Evolutionary conservation across 2,888 invertebrate genomes (phyloP).

Genomic region (Acleris laterana): DNA sequence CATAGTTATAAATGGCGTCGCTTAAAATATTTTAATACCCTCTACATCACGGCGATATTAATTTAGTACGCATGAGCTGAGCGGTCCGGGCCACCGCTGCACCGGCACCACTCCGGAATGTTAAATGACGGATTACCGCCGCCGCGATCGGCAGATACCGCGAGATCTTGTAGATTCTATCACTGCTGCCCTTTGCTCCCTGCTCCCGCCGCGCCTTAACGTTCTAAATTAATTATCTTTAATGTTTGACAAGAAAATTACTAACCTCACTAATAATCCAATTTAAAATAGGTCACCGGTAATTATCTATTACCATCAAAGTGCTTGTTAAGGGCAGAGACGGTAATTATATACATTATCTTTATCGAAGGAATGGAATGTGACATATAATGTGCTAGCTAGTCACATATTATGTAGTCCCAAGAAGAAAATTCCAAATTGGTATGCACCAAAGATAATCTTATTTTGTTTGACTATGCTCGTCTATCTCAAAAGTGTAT

Average conservation of each 20-base stretch:
- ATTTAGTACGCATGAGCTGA: slow-evolving; percentile 82
- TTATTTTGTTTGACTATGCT: not conserved
- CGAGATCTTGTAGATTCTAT: slow-evolving; percentile 69
- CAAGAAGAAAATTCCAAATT: too few species aligned
- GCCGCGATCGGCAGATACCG: slow-evolving; percentile 77
- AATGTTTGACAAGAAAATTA: slow-evolving; percentile 34
- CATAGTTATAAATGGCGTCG: slow-evolving; percentile 82
- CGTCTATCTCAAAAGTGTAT: too few species aligned
- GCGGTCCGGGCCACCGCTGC: slow-evolving; percentile 71
- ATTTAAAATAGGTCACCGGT: slow-evolving; percentile 29
- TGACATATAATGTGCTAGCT: not conserved
- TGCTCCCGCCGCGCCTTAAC: slow-evolving; percentile 31
- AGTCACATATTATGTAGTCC: not conserved
- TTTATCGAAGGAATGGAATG: slow-evolving; percentile 3
- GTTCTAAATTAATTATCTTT: slow-evolving; percentile 36
- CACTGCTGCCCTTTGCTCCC: slow-evolving; percentile 54
- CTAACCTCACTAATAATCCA: slow-evolving; percentile 29
- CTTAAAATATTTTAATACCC: slow-evolving; percentile 84
- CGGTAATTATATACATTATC: slow-evolving; percentile 15
- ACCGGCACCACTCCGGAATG: slow-evolving; percentile 70
- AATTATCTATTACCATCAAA: slow-evolving; percentile 22
- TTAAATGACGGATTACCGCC: slow-evolving; percentile 83
- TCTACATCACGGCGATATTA: slow-evolving; percentile 81
- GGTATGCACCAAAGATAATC: not conserved
- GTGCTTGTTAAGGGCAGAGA: slow-evolving; percentile 13